phyloP scores from a whole-genome alignment of 2,113 vertebrate genomes.

The Castor canadensis region DNA sequence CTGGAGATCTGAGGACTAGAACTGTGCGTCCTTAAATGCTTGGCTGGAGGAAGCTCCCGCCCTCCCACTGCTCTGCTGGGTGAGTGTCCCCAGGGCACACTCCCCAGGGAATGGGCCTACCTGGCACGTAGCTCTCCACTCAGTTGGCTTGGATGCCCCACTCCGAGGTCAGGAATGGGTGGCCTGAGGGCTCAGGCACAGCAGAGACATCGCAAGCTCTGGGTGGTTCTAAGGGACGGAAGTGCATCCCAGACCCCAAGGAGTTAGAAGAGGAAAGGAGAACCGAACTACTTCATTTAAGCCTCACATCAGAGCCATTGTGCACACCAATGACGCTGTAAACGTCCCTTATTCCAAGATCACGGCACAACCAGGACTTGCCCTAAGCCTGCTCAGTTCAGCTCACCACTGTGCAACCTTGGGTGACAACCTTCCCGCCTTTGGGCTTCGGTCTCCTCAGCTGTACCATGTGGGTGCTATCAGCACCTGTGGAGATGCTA shows the following conservation, averaged over 20 bases:
- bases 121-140: background rate
- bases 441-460: background rate
- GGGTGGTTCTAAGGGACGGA: background rate
- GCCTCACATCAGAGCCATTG: background rate
- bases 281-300: background rate
- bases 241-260: background rate
- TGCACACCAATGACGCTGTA: background rate
- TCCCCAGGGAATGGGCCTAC: background rate
- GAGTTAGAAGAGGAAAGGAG: background rate
- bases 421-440: background rate
- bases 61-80: background rate
- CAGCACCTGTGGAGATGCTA: background rate
- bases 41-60: background rate
- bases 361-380: background rate
- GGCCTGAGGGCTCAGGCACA: background rate
- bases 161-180: background rate
- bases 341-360: background rate
- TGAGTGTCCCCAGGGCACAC: background rate
- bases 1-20: background rate
- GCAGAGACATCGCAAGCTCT: background rate
- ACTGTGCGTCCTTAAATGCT: background rate
- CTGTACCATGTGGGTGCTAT: background rate
- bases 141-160: background rate
- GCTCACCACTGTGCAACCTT: background rate
- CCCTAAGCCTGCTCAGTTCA: background rate